Conservation (phyloP, 2,797 vertebrate species). For the Artibeus jamaicensis region DNA sequence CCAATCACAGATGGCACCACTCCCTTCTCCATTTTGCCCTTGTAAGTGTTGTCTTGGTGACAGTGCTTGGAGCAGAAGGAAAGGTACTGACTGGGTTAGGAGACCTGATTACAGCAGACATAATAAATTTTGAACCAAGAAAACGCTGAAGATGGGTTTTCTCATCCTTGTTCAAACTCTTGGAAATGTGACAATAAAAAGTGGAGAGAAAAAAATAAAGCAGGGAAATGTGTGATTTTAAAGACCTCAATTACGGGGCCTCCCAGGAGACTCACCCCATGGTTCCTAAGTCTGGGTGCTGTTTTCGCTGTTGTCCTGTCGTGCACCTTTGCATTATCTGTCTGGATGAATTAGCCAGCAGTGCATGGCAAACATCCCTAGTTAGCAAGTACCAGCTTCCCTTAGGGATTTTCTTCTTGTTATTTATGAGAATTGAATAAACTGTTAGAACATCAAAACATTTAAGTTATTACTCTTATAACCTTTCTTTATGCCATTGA, state of each 20-base stretch:
- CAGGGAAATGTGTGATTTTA: neutral
- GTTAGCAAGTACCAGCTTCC: conserved; percentile 24
- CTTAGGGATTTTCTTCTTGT: conserved; percentile 21
- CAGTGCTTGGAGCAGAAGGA: neutral
- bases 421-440: conserved; percentile 10
- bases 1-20: neutral
- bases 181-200: conserved; percentile 21
- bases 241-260: neutral
- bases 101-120: conserved; percentile 25
- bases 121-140: conserved; percentile 44
- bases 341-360: conserved; percentile 31
- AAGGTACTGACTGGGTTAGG: neutral
- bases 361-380: conserved; percentile 27
- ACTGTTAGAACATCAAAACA: conserved; percentile 31
- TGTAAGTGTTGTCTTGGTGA: neutral
- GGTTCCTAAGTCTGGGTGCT: conserved; percentile 19
- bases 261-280: neutral
- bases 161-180: conserved; percentile 22
- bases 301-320: neutral
- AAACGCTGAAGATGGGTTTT: conserved; percentile 36
- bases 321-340: neutral
- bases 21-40: neutral
- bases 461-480: conserved; percentile 28
- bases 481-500: neutral
- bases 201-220: neutral